Percentiles rank a stretch among this genome's conserved stretches.
phyloP scores from a whole-genome alignment of 2,113 vertebrate genomes.

The Grallaria varia region DNA sequence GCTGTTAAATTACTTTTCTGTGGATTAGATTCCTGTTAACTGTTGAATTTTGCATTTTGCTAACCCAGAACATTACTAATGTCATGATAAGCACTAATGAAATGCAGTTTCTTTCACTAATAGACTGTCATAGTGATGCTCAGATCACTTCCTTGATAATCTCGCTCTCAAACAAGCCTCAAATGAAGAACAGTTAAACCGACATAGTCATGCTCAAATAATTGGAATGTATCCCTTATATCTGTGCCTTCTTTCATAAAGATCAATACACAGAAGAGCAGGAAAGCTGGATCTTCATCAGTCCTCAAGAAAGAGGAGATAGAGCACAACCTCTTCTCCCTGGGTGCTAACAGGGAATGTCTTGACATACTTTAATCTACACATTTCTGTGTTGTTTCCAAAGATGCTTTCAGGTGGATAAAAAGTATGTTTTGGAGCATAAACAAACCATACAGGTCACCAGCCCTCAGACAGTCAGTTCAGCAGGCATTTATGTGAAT shows the following conservation, averaged over 20 bases:
- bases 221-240: neutral
- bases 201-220: neutral
- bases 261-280: neutral
- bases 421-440: neutral
- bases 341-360: neutral
- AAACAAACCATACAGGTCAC: neutral
- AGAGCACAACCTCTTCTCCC: neutral
- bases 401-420: neutral
- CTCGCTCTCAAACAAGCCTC: neutral
- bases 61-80: conserved; percentile 58
- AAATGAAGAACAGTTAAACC: neutral
- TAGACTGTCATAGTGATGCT: conserved; percentile 21
- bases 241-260: neutral
- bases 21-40: conserved; percentile 55
- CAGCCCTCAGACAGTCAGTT: neutral
- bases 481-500: neutral
- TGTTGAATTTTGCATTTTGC: conserved; percentile 63
- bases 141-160: conserved; percentile 32
- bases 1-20: conserved; percentile 55
- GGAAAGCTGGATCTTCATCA: neutral
- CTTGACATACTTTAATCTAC: neutral
- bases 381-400: neutral
- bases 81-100: conserved; percentile 33
- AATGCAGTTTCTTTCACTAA: conserved; percentile 49
- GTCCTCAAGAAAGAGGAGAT: neutral